Percentiles rank a stretch among this genome's conserved stretches.
phyloP scores from a whole-genome alignment of 2,797 vertebrate genomes.

The Anisognathus igniventris region DNA sequence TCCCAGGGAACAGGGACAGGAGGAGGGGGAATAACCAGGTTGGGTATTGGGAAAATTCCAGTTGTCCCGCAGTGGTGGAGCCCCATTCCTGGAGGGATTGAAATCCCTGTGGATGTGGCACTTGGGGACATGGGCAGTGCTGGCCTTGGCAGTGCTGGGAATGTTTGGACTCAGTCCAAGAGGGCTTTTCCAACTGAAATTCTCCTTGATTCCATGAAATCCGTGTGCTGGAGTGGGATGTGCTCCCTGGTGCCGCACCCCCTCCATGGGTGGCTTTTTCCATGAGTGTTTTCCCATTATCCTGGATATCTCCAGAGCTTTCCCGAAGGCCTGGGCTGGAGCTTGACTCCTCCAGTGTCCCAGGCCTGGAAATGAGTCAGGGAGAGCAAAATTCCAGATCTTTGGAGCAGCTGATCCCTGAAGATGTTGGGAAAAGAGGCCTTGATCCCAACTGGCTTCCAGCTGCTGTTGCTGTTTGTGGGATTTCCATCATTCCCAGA shows the following conservation, averaged over 20 bases:
- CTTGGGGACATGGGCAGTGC: not conserved
- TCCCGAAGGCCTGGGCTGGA: not conserved
- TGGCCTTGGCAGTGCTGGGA: not conserved
- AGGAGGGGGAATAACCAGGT: not conserved
- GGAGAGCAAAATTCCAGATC: not conserved
- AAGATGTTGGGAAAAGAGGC: not conserved
- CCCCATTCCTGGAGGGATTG: not conserved
- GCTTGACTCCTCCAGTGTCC: not conserved
- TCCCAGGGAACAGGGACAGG: not conserved
- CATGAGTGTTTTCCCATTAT: not conserved
- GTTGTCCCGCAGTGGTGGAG: accelerated
- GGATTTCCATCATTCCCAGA: not conserved
- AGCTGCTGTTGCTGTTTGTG: accelerated
- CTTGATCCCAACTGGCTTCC: not conserved
- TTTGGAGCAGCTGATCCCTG: not conserved
- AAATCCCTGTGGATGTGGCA: not conserved
- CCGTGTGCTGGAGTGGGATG: accelerated
- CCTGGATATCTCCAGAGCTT: not conserved
- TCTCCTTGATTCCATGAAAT: not conserved
- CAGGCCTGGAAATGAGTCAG: not conserved
- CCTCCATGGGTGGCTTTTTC: not conserved
- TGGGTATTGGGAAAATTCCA: not conserved
- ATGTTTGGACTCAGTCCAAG: not conserved
- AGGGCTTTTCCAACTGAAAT: not conserved
- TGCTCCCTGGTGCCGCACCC: not conserved